Base-by-base conservation (phyloP, 2,888 invertebrate genomes). In the Rhingia rostrata region DNA sequence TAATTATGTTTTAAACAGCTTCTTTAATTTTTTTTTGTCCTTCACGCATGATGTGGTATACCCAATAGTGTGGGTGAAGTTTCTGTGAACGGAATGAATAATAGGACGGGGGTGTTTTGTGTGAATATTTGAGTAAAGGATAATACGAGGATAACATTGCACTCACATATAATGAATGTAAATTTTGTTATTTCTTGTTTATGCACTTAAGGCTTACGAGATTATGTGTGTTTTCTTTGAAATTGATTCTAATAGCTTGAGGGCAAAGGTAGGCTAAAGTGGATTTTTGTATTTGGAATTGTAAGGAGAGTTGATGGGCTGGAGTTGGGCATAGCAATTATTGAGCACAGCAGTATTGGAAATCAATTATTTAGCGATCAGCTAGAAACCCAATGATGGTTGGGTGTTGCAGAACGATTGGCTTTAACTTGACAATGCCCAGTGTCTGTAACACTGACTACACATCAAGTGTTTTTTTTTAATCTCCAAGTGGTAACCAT, bases 1-100 rank as follows among this genome's bases (percentile, higher is more conserved):
- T 78, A 64, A 70, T 78, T 70, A 70, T 63, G 14, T 63, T 39
- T 63, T 64, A 64, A 74, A 74, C 49, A 56, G 74, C 56, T 64
- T 12, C 49, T 58, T 56, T 60, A 49, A 60, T 32, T 49, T 49
- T 70, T 70, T 60, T 70, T 60, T 70, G 49, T 70, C 10, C 41
- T 22, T 22, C 32, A 53, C 41, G 47, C 39, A 67, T 54, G 67
- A 67, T 67, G 33, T 2, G 1, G 22, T 22, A 22, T 30, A 41
- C 49, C 39, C 58, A 51, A 7, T 60, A 9, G 0, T 41, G 12
- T n/a, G 39, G 41, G 35, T n/a, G 51, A 53, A 53, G 53, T 66
- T 53, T 39, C 22, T 22, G 22, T 22, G 39, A 9, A 33, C 4
- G 4, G 2, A 5, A 37, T 22, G 22, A 35, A 7, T 33, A 14